Evolutionary conservation across 1,140 invertebrate species (phyloP), one percentile per base, ranked within the genome.

Genomic region (Plectus sambesii): DNA sequence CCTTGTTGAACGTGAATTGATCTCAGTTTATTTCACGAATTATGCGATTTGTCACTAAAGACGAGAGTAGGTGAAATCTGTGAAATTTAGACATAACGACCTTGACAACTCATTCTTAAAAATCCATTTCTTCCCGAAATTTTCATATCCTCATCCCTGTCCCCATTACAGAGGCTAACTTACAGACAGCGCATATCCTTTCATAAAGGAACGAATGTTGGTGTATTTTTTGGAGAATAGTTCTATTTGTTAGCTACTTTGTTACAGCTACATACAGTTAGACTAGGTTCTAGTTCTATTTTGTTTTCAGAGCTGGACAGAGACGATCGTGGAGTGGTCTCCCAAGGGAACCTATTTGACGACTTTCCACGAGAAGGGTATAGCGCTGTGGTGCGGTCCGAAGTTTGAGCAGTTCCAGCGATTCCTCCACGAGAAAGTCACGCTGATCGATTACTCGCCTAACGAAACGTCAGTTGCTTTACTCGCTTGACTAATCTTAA

Each of bases 371-470:
- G 82, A 82, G 67, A 80, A 82, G 59, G 94, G 94, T 55, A 86
- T 97, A 47, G 88, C 87, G 0, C 73, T 99, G 19, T 99, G 93
- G 93, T 92, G 87, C 40, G 90, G 92, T 1, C 83, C 86, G 26
- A 81, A 84, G 53, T 97, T 94, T 73, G 78, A 79, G 5, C 85
- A 92, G 69, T 83, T 94, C 52, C 83, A 84, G 65, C 83, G 83
- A 62, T 97, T 96, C 69, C 79, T 78, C 48, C 93, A 98, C 69
- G 75, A 78, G 2, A 82, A 82, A 59, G 93, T 93, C 1, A 85
- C 90, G 60, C 88, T 87, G 54, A 87, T 97, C 47, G 92, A 94
- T 58, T 98, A 96, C 70, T 97, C 92, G 35, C 92, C 93, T 0
- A 85, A 84, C 73, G 94, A 99, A 76, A 87, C 87, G 73, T 81